Conservation (phyloP, 2,888 invertebrate genomes). For the Xylophagus ater region DNA sequence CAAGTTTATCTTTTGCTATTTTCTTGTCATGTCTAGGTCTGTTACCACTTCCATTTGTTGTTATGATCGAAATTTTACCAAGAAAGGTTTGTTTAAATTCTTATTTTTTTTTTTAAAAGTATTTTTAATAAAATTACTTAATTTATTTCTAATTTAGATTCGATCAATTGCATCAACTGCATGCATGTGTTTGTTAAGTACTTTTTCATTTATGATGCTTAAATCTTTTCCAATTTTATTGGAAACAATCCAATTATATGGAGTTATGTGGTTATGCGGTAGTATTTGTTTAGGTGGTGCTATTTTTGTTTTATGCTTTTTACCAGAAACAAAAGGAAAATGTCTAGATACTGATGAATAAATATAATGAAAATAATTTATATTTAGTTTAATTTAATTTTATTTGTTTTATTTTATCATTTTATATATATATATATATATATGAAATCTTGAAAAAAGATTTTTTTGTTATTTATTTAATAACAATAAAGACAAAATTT, state of each 20-base stretch:
- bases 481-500: too few species aligned
- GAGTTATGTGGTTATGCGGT: slow-evolving; percentile 33
- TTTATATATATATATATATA: too few species aligned
- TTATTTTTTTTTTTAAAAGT: too few species aligned
- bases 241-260: slow-evolving; percentile 24
- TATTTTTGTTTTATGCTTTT: slow-evolving; percentile 26
- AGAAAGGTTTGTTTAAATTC: slow-evolving; percentile 26
- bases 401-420: too few species aligned
- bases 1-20: slow-evolving; percentile 27
- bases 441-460: too few species aligned
- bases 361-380: too few species aligned
- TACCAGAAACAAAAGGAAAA: slow-evolving; percentile 35
- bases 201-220: slow-evolving; percentile 25
- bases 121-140: too few species aligned
- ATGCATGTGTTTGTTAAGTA: slow-evolving; percentile 25
- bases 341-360: too few species aligned
- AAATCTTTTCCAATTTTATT: slow-evolving; percentile 30
- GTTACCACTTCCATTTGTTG: slow-evolving; percentile 28
- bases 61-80: slow-evolving; percentile 32
- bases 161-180: slow-evolving; percentile 27
- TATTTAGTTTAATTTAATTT: too few species aligned
- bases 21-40: slow-evolving; percentile 30
- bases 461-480: too few species aligned
- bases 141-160: slow-evolving; percentile 24
- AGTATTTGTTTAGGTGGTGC: slow-evolving; percentile 23